Evolutionary conservation across 1,140 invertebrate species (phyloP).

Genomic region (Ostrea edulis): DNA sequence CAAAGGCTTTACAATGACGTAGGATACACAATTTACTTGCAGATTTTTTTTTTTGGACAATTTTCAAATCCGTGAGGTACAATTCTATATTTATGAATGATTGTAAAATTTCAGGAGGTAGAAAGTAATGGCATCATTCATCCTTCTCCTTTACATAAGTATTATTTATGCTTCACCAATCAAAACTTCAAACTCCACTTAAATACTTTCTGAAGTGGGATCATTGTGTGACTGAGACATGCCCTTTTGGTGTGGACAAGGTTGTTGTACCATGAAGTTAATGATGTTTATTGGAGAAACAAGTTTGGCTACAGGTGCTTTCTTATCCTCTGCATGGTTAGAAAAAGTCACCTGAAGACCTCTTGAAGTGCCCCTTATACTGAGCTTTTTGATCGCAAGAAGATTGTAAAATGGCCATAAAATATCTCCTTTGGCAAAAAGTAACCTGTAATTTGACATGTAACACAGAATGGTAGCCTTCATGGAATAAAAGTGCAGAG

Average conservation of each 20-base stretch:
- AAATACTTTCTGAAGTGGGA: background rate
- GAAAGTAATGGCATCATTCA: conserved; percentile 9
- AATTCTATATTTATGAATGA: conserved; percentile 4
- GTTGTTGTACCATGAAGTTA: background rate
- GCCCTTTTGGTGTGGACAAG: background rate
- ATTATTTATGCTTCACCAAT: conserved; percentile 23
- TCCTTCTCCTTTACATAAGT: background rate
- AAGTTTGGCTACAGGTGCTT: background rate
- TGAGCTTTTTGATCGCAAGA: background rate
- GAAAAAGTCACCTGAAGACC: conserved; percentile 28
- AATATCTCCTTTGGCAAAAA: background rate
- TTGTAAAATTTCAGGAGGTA: background rate
- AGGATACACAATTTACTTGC: background rate
- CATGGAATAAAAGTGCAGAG: background rate
- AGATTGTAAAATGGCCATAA: conserved; percentile 10
- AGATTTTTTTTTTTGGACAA: background rate
- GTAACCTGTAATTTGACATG: background rate
- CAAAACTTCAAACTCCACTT: conserved; percentile 27
- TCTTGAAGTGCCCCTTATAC: background rate
- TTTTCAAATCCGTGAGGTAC: background rate
- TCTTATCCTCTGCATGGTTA: background rate
- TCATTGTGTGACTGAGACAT: background rate
- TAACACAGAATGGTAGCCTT: background rate
- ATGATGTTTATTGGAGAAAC: background rate
- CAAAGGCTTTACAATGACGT: background rate